Base-by-base conservation (phyloP, 1,140 invertebrate species). In the Idris sp. region DNA sequence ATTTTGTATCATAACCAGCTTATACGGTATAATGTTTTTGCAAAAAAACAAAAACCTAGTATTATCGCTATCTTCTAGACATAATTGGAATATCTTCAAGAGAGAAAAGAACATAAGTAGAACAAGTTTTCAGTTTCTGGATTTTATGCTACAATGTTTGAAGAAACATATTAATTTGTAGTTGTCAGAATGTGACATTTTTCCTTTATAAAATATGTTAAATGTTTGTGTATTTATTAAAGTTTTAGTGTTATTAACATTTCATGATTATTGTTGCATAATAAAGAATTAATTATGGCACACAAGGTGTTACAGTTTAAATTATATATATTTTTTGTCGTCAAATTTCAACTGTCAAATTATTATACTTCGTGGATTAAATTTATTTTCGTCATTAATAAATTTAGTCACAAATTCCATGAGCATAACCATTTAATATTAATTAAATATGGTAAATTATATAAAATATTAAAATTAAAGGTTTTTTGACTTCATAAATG, bases 41-140 rank as follows among this genome's bases (percentile, higher is more conserved):
- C 14, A n/a, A 25, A 41, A 54, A 54, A 54, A 54, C 25, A 54
- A 54, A 54, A 54, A 54, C 51, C 25, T 41, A 41, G 51, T 30
- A 54, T 54, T 54, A 54, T 40, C 51, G 36, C 51, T 41, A 41
- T 54, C 35, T 54, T 41, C 22, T 13, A 40, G 33, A 54, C 36
- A 6, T 30, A 41, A 41, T 18, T 30, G 36, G 35, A 8, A 54
- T 54, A 30, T 11, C 35, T 41, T 18, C 25, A 26, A 16, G 36
- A 28, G 51, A 10, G 25, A 40, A 11, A 8, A 40, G 36, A 36
- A 54, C 51, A 41, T 22, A n/a, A 13, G 19, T 25, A 54, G 36
- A 54, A 54, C 51, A 41, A 40, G 51, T 54, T 54, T 30, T 16
- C 51, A 40, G 51, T 28, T 41, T 41, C 51, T 30, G 35, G 51